Percentiles rank a stretch among this genome's conserved stretches.
Evolutionary conservation across 2,888 invertebrate genomes (phyloP).

Genomic region (Baccha elongata): DNA sequence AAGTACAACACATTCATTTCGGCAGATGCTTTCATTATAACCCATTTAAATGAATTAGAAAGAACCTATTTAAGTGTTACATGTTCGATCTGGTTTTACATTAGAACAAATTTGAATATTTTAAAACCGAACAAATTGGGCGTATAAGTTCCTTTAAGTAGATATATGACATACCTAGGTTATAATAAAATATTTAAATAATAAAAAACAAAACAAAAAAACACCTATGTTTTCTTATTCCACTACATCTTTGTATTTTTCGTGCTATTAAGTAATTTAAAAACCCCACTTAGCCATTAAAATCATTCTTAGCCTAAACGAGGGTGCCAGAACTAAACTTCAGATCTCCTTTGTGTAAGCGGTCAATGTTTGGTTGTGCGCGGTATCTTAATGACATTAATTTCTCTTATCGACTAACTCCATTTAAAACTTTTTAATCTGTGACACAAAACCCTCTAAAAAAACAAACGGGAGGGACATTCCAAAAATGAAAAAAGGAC

Average conservation of each 20-base stretch:
- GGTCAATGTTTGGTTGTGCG: conserved; percentile 44
- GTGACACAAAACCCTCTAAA: conserved; percentile 66
- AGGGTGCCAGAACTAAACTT: not conserved
- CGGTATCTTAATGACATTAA: conserved; percentile 71
- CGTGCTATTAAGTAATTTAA: conserved; percentile 47
- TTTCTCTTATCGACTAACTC: conserved; percentile 73
- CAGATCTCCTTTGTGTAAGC: conserved; percentile 6
- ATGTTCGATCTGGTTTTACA: too few species aligned
- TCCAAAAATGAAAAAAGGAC: conserved; percentile 27
- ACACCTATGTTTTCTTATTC: not conserved
- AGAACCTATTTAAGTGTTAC: too few species aligned
- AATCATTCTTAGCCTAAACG: conserved; percentile 45
- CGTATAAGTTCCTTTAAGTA: too few species aligned
- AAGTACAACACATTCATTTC: too few species aligned
- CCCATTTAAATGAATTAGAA: too few species aligned
- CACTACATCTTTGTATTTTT: conserved; percentile 24
- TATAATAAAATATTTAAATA: too few species aligned
- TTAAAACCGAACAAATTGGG: too few species aligned
- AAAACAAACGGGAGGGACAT: conserved; percentile 32
- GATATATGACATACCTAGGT: too few species aligned
- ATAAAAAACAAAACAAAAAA: too few species aligned
- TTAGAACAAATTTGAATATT: too few species aligned
- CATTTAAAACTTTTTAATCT: conserved; percentile 74
- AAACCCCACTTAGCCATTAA: conserved; percentile 57
- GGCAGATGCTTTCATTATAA: too few species aligned